Base-by-base conservation (phyloP, 2,797 vertebrate genomes). In the Ctenopoma multispine region DNA sequence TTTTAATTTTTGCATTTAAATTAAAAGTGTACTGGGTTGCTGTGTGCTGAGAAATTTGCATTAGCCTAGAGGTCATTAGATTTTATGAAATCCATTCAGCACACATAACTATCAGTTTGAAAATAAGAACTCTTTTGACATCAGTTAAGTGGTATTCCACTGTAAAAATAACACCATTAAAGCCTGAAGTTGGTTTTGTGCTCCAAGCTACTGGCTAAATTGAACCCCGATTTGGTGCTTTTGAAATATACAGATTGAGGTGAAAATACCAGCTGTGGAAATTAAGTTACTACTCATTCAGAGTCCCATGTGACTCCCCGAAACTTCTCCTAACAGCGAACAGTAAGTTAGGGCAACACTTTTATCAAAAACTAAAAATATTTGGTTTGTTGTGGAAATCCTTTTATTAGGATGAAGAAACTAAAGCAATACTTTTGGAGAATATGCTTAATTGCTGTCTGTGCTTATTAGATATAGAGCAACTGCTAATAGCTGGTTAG, bases 1-100 rank as follows among this genome's bases (percentile, higher is more conserved):
- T 81, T 83, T 63, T 55, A 82, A 50, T 87, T 85, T 87, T 53
- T 65, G 60, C 74, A 85, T 82, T 82, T 85, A 74, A 86, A 92
- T 89, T 72, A 80, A 84, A 88, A 66, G 82, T 85, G 68, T 74
- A 69, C 29, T 0, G 36, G 63, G 60, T 63, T 50, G n/a, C 54
- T 29, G 61, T 43, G 65, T 21, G 73, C 82, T 49, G 78, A 79
- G 56, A 76, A 70, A 75, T 81, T 68, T 83, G 63, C 63, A 87
- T 88, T 87, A 89, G 71, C 68, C 34, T 36, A 3, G 14, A 46
- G 83, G 84, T 87, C 86, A 81, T 55, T 20, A 24, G 80, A 69
- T 74, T 85, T 89, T 71, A 79, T 68, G 48, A 88, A 85, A 82
- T 61, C 74, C 70, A 72, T 79, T 87, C 57, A 47, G 54, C 74